These are phyloP conservation scores for Manis pentadactyla DNA, from an alignment of 2,797 vertebrate genomes.

Conservation along the genomic window DNA sequence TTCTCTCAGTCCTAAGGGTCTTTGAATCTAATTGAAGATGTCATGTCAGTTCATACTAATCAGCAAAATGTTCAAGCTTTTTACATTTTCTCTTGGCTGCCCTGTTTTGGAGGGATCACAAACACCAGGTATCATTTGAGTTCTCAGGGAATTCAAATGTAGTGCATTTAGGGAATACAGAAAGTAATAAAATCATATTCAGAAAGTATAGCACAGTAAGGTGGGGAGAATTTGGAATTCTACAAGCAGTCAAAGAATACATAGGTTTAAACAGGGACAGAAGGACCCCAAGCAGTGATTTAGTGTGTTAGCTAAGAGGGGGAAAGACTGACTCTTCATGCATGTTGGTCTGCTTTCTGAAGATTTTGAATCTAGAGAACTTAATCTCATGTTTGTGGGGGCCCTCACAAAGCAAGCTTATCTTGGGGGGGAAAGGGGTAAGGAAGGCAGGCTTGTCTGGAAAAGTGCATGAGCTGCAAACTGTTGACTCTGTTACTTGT, in stretches of 20 bases:
- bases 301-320: background rate
- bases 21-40: conserved; percentile 10
- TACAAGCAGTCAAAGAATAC: background rate
- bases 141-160: conserved; percentile 47
- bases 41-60: background rate
- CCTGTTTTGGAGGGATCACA: background rate
- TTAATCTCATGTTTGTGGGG: background rate
- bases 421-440: background rate
- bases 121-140: background rate
- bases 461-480: background rate
- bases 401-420: background rate
- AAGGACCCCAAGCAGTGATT: background rate
- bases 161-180: conserved; percentile 38
- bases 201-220: background rate
- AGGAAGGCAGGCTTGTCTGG: background rate
- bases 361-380: conserved; percentile 42
- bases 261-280: background rate
- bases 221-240: background rate
- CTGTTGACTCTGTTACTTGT: background rate
- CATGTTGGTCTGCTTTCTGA: background rate
- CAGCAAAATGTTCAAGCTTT: conserved; percentile 12
- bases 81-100: background rate
- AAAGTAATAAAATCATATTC: background rate
- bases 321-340: background rate
- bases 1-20: background rate